Percentiles rank a stretch among this genome's conserved stretches.
Conservation (phyloP, 2,888 invertebrate species). For the Stegophylla sp. region DNA sequence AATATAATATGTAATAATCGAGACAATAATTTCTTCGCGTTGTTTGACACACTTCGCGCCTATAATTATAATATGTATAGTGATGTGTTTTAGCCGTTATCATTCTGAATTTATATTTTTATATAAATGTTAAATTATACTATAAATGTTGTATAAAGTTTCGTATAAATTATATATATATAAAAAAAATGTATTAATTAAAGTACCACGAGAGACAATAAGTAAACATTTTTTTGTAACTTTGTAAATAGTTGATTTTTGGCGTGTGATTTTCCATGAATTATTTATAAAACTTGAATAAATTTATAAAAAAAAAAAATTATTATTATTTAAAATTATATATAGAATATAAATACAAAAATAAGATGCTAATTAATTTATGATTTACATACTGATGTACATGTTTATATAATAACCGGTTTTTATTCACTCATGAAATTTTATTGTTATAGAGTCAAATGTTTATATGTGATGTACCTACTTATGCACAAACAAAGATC, state of each 20-base stretch:
- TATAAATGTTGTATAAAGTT: conserved; percentile 44
- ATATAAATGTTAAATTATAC: conserved; percentile 53
- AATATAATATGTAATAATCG: conserved; percentile 50
- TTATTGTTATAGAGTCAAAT: conserved; percentile 45
- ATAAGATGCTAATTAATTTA: not conserved
- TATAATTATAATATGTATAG: conserved; percentile 14
- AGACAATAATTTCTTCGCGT: conserved; percentile 58
- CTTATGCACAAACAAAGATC: not conserved
- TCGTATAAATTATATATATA: not conserved
- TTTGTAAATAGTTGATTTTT: conserved; percentile 33
- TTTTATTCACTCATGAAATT: conserved; percentile 8
- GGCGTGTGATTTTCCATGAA: conserved; percentile 44
- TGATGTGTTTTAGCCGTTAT: conserved; percentile 52
- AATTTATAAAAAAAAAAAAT: conserved; percentile 17
- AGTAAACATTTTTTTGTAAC: conserved; percentile 44
- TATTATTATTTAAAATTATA: not conserved
- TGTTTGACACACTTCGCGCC: conserved; percentile 29
- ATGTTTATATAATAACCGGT: not conserved
- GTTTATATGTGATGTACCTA: conserved; percentile 19
- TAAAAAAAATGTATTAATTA: conserved; percentile 5
- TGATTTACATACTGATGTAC: not conserved
- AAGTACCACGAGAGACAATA: conserved; percentile 53
- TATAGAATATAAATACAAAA: not conserved
- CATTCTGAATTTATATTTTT: conserved; percentile 57
- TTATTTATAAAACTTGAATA: conserved; percentile 43